Conservation (phyloP, 2,797 vertebrate genomes). For the Adrianichthys oophorus region DNA sequence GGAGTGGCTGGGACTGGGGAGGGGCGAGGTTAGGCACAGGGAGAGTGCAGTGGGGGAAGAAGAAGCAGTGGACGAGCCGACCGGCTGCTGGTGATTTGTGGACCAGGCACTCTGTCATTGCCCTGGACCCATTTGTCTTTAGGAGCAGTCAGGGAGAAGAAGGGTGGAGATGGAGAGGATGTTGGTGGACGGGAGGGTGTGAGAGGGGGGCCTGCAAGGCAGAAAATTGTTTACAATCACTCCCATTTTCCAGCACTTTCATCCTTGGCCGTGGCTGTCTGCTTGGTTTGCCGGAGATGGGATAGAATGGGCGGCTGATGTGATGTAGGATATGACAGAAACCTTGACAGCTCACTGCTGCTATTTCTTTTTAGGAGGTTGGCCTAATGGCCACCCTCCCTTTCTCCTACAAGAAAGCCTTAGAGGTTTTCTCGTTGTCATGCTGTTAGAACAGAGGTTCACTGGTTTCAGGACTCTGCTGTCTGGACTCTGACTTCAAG, state of each 20-base stretch:
- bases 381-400: constrained; percentile 61
- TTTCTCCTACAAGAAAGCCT: constrained; percentile 58
- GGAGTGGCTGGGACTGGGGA: constrained; percentile 75
- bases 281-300: constrained; percentile 61
- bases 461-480: constrained; percentile 53
- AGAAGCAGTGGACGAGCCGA: constrained; percentile 75
- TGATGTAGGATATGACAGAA: constrained; percentile 80
- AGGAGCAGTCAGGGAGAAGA: constrained; percentile 75
- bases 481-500: constrained; percentile 58
- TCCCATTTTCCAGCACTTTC: constrained; percentile 83
- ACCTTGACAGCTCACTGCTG: constrained; percentile 72
- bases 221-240: constrained; percentile 81
- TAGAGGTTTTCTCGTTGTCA: constrained; percentile 74
- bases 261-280: constrained; percentile 70
- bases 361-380: constrained; percentile 70
- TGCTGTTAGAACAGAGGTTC: constrained; percentile 47
- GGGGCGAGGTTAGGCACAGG: constrained; percentile 74
- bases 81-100: constrained; percentile 87
- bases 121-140: constrained; percentile 88
- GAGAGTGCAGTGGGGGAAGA: constrained; percentile 69
- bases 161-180: constrained; percentile 68
- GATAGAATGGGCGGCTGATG: constrained; percentile 67
- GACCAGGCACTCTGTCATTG: constrained; percentile 87
- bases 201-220: constrained; percentile 70
- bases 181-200: constrained; percentile 56